phyloP scores from a whole-genome alignment of 2,113 vertebrate genomes.

The Phoenicopterus ruber region DNA sequence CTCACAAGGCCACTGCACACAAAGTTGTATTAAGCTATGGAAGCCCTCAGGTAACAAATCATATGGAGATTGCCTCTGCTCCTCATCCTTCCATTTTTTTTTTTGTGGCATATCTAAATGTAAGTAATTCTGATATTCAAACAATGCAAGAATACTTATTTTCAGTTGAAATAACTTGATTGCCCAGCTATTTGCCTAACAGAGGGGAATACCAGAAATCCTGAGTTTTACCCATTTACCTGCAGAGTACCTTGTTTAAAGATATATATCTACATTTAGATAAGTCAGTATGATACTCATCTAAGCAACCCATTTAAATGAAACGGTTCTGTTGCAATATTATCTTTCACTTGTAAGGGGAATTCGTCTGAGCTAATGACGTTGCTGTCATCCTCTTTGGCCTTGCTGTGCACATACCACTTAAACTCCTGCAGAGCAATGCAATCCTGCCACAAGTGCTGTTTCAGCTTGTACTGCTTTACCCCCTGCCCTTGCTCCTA shows the following conservation, averaged over 20 bases:
- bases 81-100: background rate
- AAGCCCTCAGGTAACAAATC: background rate
- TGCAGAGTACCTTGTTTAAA: background rate
- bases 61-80: accelerated
- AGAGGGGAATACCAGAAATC: background rate
- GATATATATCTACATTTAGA: background rate
- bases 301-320: background rate
- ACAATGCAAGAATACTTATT: background rate
- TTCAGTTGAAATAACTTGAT: background rate
- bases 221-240: background rate
- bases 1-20: background rate
- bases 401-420: background rate
- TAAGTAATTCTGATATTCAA: background rate
- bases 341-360: background rate
- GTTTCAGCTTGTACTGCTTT: background rate
- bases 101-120: background rate
- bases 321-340: background rate
- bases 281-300: background rate
- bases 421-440: background rate
- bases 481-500: background rate
- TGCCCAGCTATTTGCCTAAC: background rate
- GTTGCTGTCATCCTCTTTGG: background rate
- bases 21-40: background rate
- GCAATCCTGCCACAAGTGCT: background rate
- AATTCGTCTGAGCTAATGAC: background rate